A percentile compares a stretch with the other conserved stretches of the same genome.
Evolutionary conservation across 2,797 vertebrate species (phyloP).

Genomic region (Clamator glandarius): DNA sequence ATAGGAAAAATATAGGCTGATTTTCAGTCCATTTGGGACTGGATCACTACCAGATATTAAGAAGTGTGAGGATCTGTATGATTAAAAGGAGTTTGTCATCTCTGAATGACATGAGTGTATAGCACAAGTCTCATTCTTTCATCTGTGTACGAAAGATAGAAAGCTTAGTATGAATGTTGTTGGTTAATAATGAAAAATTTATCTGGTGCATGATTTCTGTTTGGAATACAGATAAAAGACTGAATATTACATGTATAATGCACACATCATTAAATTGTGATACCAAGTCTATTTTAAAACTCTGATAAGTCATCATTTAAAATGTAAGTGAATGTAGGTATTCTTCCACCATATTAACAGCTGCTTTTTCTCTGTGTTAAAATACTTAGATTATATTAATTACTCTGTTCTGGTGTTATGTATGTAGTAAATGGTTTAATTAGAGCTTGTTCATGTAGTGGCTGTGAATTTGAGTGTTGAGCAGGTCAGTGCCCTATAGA

Average conservation of each 20-base stretch:
- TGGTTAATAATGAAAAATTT: background rate
- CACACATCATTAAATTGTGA: background rate
- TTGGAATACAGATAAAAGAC: background rate
- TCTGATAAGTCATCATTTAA: background rate
- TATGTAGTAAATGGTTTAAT: background rate
- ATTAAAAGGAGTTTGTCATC: background rate
- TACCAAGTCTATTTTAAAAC: background rate
- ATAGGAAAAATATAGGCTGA: background rate
- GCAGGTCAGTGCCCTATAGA: background rate
- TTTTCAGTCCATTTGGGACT: background rate
- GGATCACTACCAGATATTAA: background rate
- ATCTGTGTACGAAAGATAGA: background rate
- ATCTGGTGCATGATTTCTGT: background rate
- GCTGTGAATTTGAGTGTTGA: background rate
- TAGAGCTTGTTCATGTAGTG: background rate
- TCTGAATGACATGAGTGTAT: background rate
- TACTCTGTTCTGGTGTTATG: background rate
- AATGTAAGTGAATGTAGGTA: background rate
- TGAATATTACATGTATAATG: background rate
- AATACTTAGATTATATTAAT: background rate
- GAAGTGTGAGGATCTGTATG: rapidly evolving
- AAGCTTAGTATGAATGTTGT: background rate
- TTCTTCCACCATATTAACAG: background rate
- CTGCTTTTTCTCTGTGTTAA: background rate
- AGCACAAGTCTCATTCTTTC: background rate